Evolutionary conservation across 2,113 vertebrate genomes (phyloP).

Genomic region (Nibea coibor): DNA sequence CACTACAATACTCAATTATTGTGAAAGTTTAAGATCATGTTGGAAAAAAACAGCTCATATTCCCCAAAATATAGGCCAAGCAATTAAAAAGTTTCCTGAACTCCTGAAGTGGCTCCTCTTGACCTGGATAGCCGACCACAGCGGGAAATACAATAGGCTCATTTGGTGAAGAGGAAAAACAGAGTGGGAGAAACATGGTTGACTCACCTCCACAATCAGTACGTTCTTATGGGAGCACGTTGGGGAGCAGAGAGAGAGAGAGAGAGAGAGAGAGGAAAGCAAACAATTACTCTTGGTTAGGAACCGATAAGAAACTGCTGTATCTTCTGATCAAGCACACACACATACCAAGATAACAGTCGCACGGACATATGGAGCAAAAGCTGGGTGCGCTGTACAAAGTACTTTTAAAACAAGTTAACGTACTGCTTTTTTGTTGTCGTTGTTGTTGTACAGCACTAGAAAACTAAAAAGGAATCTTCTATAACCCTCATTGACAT

Average conservation of each 20-base stretch:
- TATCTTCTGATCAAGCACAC: slow-evolving; percentile 2
- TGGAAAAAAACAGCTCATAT: slow-evolving; percentile 22
- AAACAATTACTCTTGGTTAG: slow-evolving; percentile 45
- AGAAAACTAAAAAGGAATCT: not conserved
- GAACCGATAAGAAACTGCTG: slow-evolving; percentile 31
- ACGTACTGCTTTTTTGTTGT: not conserved
- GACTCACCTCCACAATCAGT: slow-evolving; percentile 95
- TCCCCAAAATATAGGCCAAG: slow-evolving; percentile 60
- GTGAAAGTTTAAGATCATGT: slow-evolving; percentile 9
- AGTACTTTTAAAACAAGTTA: not conserved
- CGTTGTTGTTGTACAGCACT: not conserved
- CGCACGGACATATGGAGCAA: not conserved
- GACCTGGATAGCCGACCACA: slow-evolving; percentile 51
- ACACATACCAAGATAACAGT: slow-evolving; percentile 16
- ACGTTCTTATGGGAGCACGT: slow-evolving; percentile 88
- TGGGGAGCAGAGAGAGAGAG: slow-evolving; percentile 61
- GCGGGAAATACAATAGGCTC: slow-evolving; percentile 29
- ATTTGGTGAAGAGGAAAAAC: slow-evolving; percentile 27
- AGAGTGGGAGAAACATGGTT: slow-evolving; percentile 33
- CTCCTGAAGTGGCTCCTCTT: slow-evolving; percentile 24
- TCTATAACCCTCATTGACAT: slow-evolving; percentile 9
- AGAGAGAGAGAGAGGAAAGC: slow-evolving; percentile 38
- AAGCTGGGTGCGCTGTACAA: not conserved
- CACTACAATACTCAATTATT: not conserved
- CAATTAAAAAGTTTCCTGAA: slow-evolving; percentile 56